Conservation (phyloP, 1,140 invertebrate genomes). For the Pogonus chalceus region DNA sequence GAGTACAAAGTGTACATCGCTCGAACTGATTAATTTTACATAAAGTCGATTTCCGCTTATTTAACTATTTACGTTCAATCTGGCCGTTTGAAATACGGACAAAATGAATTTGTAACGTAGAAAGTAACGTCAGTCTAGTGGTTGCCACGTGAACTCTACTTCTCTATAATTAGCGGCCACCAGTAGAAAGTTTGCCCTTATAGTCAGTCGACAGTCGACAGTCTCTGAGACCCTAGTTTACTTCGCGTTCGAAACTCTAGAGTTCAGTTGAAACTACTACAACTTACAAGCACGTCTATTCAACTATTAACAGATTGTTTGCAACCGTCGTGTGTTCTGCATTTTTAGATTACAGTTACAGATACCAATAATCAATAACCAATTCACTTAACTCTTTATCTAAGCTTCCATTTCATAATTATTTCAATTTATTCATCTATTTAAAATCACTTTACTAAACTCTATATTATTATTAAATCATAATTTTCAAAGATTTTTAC, state of each 20-base stretch:
- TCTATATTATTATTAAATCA: no score
- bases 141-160: not conserved
- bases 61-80: conserved; percentile 1
- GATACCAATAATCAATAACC: no score
- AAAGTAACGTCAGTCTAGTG: not conserved
- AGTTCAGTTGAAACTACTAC: not conserved
- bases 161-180: not conserved
- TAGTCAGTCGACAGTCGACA: not conserved
- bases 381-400: no score
- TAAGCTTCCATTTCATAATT: no score
- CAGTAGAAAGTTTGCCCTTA: not conserved
- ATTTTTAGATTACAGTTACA: no score
- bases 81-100: not conserved
- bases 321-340: no score
- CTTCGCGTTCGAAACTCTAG: not conserved
- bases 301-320: not conserved
- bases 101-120: not conserved
- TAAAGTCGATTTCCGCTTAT: conserved; percentile 2
- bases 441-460: no score
- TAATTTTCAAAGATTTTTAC: no score
- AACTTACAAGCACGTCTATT: not conserved
- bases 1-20: not conserved
- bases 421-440: no score
- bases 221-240: not conserved
- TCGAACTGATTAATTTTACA: conserved; percentile 2